These are phyloP conservation scores for Heteropelma amictum DNA, from an alignment of 2,888 invertebrate species.

Conservation along the genomic window DNA sequence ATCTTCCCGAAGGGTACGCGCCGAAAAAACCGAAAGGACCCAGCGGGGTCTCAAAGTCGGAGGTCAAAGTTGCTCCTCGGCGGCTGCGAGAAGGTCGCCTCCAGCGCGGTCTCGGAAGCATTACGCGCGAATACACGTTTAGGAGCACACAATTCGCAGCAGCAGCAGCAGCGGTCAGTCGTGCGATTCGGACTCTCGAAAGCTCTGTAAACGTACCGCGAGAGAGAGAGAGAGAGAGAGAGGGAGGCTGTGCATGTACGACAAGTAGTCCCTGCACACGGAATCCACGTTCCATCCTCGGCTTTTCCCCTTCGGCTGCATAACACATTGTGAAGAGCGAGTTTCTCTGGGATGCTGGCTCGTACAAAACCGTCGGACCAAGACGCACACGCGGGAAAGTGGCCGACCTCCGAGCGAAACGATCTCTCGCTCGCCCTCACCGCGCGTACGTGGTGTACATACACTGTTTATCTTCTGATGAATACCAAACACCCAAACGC, in stretches of 20 bases:
- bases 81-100: too few relatives aligned
- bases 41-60: too few relatives aligned
- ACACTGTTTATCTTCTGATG: constrained; percentile 76
- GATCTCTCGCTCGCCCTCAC: too few relatives aligned
- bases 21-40: too few relatives aligned
- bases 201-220: constrained; percentile 47
- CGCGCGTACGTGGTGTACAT: too few relatives aligned
- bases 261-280: constrained; percentile 7
- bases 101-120: too few relatives aligned
- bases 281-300: constrained; percentile 25
- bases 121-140: too few relatives aligned
- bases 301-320: background rate
- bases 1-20: background rate
- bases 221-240: too few relatives aligned
- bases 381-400: constrained; percentile 27
- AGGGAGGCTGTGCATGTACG: constrained; percentile 1
- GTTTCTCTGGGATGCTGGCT: constrained; percentile 35
- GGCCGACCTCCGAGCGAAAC: constrained; percentile 48
- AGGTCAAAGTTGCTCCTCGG: too few relatives aligned
- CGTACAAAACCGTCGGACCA: background rate
- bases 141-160: too few relatives aligned
- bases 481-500: constrained; percentile 74
- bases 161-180: constrained; percentile 10
- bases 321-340: constrained; percentile 10
- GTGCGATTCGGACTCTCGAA: constrained; percentile 23